Conservation (phyloP, 2,888 invertebrate genomes). For the Thysanoteuthis rhombus region DNA sequence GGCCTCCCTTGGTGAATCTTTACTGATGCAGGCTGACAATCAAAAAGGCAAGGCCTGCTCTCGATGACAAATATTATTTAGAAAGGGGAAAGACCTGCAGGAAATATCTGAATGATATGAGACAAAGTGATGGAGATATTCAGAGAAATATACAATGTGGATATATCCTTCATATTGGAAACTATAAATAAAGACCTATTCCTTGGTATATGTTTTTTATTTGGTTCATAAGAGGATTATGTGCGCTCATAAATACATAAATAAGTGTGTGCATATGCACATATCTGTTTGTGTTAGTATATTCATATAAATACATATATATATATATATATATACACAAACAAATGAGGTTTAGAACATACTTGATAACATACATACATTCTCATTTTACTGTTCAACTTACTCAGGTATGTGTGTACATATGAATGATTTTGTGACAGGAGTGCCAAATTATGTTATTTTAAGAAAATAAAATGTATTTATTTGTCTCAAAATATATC, state of each 20-base stretch:
- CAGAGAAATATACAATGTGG: neutral
- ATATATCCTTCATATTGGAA: neutral
- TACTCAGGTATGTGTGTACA: no score
- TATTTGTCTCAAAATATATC: no score
- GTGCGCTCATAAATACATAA: no score
- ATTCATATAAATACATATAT: no score
- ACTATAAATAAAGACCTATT: neutral
- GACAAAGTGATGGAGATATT: neutral
- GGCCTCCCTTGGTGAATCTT: neutral
- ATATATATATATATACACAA: no score
- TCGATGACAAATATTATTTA: neutral
- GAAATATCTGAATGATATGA: neutral
- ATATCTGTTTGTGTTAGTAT: neutral
- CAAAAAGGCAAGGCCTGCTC: no score
- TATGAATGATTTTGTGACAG: no score
- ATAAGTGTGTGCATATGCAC: neutral
- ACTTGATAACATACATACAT: no score
- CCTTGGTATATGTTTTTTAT: neutral
- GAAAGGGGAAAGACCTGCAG: conserved; percentile 12
- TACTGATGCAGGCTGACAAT: neutral
- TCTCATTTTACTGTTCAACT: no score
- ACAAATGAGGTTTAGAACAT: no score
- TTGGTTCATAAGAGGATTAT: neutral
- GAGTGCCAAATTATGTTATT: no score
- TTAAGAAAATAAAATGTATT: no score